Evolutionary conservation across 2,797 vertebrate species (phyloP).

Genomic region (Sebastes reedi): DNA sequence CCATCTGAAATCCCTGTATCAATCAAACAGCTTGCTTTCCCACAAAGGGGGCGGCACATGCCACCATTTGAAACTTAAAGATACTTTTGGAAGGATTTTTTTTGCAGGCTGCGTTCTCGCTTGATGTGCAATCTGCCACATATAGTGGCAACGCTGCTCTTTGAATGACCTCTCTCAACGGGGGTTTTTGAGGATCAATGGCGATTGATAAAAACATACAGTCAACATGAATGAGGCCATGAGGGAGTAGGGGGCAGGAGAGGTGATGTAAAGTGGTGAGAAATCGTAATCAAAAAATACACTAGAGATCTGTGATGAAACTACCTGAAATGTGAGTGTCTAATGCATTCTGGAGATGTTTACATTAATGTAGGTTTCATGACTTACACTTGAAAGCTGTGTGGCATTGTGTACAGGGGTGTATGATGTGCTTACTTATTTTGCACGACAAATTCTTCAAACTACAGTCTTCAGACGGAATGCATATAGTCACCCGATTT

Average conservation of each 20-base stretch:
- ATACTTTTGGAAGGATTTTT: too few relatives aligned
- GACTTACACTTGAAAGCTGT: background rate
- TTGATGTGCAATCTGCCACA: constrained; percentile 9
- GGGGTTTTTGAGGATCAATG: background rate
- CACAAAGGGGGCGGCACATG: background rate
- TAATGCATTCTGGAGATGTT: background rate
- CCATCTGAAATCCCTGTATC: constrained; percentile 11
- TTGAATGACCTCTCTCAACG: background rate
- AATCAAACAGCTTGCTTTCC: background rate
- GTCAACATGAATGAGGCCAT: background rate
- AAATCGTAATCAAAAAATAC: background rate
- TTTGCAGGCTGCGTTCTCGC: background rate
- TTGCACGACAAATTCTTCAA: background rate
- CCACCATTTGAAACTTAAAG: background rate
- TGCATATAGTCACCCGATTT: background rate
- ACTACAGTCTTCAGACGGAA: background rate
- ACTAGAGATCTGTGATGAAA: background rate
- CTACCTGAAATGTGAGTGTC: background rate
- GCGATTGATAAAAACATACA: background rate
- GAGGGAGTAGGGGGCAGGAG: background rate
- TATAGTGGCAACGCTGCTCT: background rate
- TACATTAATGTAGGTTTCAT: background rate
- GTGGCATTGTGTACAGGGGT: background rate
- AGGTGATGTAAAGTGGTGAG: background rate
- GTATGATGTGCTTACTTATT: background rate